A percentile compares a stretch with the other conserved stretches of the same genome.
Evolutionary conservation across 2,888 invertebrate species (phyloP).

Genomic region (Nymphalis c-album): DNA sequence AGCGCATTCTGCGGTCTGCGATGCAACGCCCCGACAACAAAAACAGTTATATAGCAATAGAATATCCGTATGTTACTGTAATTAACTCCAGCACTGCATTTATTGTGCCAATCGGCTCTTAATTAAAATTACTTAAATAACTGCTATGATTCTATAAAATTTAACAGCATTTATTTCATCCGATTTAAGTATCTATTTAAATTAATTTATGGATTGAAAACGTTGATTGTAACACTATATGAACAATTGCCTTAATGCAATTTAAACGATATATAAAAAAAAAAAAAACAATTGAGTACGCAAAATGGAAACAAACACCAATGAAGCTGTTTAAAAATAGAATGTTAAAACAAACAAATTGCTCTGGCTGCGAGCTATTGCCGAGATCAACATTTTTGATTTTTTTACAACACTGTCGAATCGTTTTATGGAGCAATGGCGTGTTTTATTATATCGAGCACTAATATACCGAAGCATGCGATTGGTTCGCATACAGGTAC

Average conservation of each 20-base stretch:
- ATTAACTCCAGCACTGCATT: conserved; percentile 28
- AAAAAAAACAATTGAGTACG: conserved; percentile 29
- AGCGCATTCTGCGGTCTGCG: conserved; percentile 44
- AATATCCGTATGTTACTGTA: conserved; percentile 18
- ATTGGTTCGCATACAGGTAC: conserved; percentile 38
- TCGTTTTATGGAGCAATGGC: conserved; percentile 43
- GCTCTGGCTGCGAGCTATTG: conserved; percentile 42
- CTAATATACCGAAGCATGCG: conserved; percentile 39
- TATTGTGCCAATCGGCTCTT: conserved; percentile 32
- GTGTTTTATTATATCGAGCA: conserved; percentile 43
- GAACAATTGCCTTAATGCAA: conserved; percentile 5
- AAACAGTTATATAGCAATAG: conserved; percentile 36
- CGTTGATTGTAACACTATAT: background rate
- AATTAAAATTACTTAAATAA: conserved; percentile 32
- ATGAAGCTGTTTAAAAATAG: conserved; percentile 42
- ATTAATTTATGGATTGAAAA: conserved; percentile 6
- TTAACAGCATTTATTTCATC: conserved; percentile 22
- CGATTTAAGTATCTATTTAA: conserved; percentile 2
- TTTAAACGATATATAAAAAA: conserved; percentile 20
- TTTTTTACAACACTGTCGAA: conserved; percentile 42
- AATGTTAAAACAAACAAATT: conserved; percentile 41
- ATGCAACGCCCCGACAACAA: conserved; percentile 37
- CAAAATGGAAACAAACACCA: conserved; percentile 37
- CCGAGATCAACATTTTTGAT: conserved; percentile 43
- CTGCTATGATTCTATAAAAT: conserved; percentile 25